Base-by-base conservation (phyloP, 2,888 invertebrate genomes). In the Spicauda simplicius region DNA sequence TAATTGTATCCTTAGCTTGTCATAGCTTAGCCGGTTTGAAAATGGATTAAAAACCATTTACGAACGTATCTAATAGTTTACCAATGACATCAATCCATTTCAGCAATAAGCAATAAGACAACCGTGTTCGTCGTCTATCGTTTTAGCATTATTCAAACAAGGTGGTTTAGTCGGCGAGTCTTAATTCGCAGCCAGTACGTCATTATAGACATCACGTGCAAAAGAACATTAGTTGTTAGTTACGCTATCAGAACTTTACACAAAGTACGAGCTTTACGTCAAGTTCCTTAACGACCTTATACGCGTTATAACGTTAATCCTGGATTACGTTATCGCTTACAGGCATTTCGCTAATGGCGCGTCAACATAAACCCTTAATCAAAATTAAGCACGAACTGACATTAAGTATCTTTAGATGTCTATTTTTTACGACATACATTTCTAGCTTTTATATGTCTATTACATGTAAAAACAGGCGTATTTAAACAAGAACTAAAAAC, bases 261-360 rank as follows among this genome's bases (percentile, higher is more conserved):
- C 53, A 62, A 20, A 52, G 59, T 59, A 55, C 20, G 20, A 50
- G 60, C 60, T 66, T 66, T 59, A 48, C 66, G 66, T 66, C 60
- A 66, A 55, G 60, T 50, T 55, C 16, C 60, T 58, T 66, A 66
- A 66, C 66, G 66, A 66, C 30, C 53, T 33, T 20, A 48, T 60
- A 60, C 60, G 55, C 59, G 20, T 66, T 60, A 59, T 59, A 65
- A 54, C 45, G 54, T 55, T 66, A 19, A 66, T 66, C 66, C 60
- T 50, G 66, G 66, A 66, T 66, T 66, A 66, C 54, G 66, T 66
- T 60, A 66, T 66, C 55, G 66, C 37, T 66, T 60, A 55, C 60
- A 66, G 60, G 48, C 55, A 60, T 66, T 60, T 60, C 16, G 54
- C 60, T 66, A 66, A 66, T 60, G 60, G 66, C 48, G 45, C 33